Base-by-base conservation (phyloP, 2,888 invertebrate genomes). In the Frankliniella intonsa region DNA sequence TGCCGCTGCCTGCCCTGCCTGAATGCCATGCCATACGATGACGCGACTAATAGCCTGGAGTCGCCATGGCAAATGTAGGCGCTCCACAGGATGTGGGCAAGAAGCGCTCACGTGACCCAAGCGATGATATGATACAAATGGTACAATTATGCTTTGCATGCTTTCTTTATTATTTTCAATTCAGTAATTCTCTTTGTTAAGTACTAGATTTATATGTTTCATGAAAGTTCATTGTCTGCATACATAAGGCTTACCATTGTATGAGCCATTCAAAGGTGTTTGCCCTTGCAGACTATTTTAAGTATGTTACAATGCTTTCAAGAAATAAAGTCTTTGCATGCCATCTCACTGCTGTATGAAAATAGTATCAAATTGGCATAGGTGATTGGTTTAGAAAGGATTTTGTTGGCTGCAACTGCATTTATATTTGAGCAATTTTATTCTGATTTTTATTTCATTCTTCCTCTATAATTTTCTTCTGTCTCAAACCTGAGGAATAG, bases 91-190 rank as follows among this genome's bases (percentile, higher is more conserved):
- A 76, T 76, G 69, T 76, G 69, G 95, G 95, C 93, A 96, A 96
- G 95, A 97, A 97, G 93, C 95, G 97, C 92, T 94, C 96, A 92
- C 94, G 93, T 88, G 93, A 93, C 90, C 90, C 91, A 89, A 93
- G 93, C 91, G 94, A 94, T 91, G 94, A 95, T 91, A 92, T 95
- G 92, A 92, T 97, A 38, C 38, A 38, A 94, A 96, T 97, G 97
- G 97, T 97, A 97, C 95, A 93, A 90, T 88, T 90, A 89, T 89
- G 90, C 90, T 90, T 92, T 92, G 92, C 92, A 92, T 92, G 91
- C 90, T 88, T 87, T 88, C 88, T 88, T 88, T 83, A 76, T 83
- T 82, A 81, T 81, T 82, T 81, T 82, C 82, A 80, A 62, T 82
- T 38, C 38, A 38, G 38, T 38, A 38, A 38, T 38, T 38, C 2